phyloP scores from a whole-genome alignment of 2,888 invertebrate species.

The Synanthedon myopaeformis region DNA sequence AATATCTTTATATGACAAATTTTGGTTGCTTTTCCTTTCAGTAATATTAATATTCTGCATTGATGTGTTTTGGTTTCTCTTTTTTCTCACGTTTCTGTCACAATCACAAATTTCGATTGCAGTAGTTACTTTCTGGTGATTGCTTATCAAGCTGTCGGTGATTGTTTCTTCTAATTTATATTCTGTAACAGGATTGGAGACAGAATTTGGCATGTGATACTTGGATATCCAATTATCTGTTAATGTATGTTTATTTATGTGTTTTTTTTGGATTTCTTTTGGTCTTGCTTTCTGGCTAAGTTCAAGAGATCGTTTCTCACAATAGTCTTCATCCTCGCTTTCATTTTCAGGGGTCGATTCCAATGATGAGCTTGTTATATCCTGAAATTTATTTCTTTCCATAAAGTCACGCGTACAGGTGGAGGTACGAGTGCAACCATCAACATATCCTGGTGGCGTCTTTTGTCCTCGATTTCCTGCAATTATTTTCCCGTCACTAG shows the following conservation, averaged over 20 bases:
- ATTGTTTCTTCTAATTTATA: no score
- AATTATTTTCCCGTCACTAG: slow-evolving; percentile 23
- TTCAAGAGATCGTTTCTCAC: slow-evolving; percentile 45
- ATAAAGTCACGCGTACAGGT: slow-evolving; percentile 53
- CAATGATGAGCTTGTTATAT: slow-evolving; percentile 18
- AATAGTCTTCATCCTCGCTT: slow-evolving; percentile 49
- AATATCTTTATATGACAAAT: background rate
- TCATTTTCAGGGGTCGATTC: slow-evolving; percentile 6
- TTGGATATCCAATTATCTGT: no score
- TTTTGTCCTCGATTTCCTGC: slow-evolving; percentile 24
- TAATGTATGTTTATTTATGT: no score
- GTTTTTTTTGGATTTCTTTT: background rate
- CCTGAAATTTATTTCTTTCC: slow-evolving; percentile 35
- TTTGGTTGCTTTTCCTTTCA: no score
- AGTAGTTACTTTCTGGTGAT: background rate
- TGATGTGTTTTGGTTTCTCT: slow-evolving; percentile 13
- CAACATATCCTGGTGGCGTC: slow-evolving; percentile 54
- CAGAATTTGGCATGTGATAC: background rate
- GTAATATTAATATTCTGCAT: no score
- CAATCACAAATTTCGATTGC: slow-evolving; percentile 14
- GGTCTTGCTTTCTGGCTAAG: slow-evolving; percentile 15
- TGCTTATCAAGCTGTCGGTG: no score
- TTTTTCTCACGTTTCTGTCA: slow-evolving; percentile 16
- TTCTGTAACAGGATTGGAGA: background rate
- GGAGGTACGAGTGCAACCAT: slow-evolving; percentile 54